A percentile compares a stretch with the other conserved stretches of the same genome.
These are phyloP conservation scores for Cremastinae sp. DNA, from an alignment of 2,888 invertebrate genomes.

Conservation along the genomic window DNA sequence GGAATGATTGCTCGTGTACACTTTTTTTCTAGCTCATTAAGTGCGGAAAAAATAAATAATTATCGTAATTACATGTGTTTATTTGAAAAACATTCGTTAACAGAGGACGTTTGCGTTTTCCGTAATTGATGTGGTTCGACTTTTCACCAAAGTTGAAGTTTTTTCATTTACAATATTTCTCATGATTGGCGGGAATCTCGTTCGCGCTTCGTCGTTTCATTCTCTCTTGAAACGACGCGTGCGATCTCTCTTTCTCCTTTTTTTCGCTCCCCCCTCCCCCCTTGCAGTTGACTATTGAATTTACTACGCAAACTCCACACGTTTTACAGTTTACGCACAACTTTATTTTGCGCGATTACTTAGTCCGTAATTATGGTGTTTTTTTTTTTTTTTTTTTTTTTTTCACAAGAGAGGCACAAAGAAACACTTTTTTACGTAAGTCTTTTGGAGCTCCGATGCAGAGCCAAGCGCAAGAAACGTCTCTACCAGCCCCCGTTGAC, in stretches of 20 bases:
- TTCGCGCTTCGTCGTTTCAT: constrained; percentile 43
- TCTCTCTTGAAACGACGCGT: constrained; percentile 26
- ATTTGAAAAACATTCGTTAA: constrained; percentile 40
- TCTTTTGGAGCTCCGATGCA: constrained; percentile 60
- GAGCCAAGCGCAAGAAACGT: constrained; percentile 63
- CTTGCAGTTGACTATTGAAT: constrained; percentile 46
- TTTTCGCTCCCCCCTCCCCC: constrained; percentile 4
- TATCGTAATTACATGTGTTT: no score
- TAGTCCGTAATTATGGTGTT: not conserved
- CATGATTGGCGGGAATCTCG: constrained; percentile 54
- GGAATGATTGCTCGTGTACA: constrained; percentile 53
- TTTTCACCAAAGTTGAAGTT: not conserved
- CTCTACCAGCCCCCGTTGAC: constrained; percentile 61
- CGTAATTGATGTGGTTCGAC: not conserved
- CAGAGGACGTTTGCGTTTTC: constrained; percentile 43
- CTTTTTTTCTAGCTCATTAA: constrained; percentile 13
- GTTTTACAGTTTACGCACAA: constrained; percentile 10
- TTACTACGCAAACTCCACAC: constrained; percentile 16
- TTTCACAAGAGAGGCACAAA: not conserved
- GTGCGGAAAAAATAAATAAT: constrained; percentile 40
- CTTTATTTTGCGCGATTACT: not conserved
- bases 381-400: not conserved
- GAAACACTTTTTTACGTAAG: constrained; percentile 49
- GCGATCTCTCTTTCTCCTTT: not conserved
- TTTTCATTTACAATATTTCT: constrained; percentile 25